Evolutionary conservation across 2,797 vertebrate species (phyloP).

Genomic region (Hydrolagus colliei): DNA sequence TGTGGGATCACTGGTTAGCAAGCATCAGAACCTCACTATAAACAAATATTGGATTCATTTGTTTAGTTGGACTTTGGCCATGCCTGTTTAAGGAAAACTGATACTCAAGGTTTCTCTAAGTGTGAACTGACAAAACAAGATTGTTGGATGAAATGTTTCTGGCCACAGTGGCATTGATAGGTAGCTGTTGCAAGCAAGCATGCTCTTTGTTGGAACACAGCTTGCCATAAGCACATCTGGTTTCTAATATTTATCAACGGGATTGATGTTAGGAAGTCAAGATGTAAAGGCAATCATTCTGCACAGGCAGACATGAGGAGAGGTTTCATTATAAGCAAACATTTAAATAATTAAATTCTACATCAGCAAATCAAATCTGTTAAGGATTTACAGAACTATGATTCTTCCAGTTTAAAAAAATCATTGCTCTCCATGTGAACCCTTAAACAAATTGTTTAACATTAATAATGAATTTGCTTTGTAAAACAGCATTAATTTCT

Average conservation of each 20-base stretch:
- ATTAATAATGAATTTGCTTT: conserved; percentile 14
- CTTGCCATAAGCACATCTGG: too few relatives aligned
- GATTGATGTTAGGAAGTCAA: background rate
- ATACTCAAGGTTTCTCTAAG: background rate
- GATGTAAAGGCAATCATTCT: too few relatives aligned
- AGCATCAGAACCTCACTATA: background rate
- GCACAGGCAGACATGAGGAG: background rate
- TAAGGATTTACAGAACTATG: conserved; percentile 13
- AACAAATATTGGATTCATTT: background rate
- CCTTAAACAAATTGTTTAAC: background rate
- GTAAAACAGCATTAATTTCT: background rate
- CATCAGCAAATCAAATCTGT: conserved; percentile 6
- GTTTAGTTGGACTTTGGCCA: background rate
- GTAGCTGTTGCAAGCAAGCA: background rate
- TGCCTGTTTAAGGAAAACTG: background rate
- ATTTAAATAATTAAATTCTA: conserved; percentile 8
- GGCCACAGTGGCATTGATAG: background rate
- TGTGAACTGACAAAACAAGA: background rate
- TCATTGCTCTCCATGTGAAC: background rate
- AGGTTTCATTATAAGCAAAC: background rate
- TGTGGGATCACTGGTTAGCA: too few relatives aligned
- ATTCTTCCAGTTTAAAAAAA: background rate
- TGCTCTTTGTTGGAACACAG: background rate
- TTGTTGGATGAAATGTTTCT: background rate
- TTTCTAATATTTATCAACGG: background rate